A percentile compares a stretch with the other conserved stretches of the same genome.
Evolutionary conservation across 1,140 invertebrate species (phyloP).

Genomic region (Euwallacea fornicatus): DNA sequence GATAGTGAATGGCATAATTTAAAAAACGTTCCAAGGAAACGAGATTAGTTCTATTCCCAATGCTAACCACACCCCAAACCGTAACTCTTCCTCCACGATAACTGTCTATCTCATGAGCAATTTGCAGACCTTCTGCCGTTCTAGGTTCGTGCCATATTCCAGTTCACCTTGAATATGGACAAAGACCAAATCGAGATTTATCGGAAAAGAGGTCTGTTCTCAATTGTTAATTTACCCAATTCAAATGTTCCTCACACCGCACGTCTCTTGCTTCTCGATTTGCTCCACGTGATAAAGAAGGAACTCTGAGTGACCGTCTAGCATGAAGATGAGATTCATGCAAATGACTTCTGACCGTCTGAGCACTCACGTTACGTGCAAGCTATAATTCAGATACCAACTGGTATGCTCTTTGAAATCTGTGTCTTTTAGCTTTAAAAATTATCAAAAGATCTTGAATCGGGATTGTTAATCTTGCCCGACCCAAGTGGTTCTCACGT

Average conservation of each 20-base stretch:
- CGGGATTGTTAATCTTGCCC: not conserved
- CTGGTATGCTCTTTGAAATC: not conserved
- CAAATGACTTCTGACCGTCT: not conserved
- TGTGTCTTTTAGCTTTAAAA: not conserved
- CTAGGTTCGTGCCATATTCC: not conserved
- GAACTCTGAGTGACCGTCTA: not conserved
- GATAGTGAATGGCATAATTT: not conserved
- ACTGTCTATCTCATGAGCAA: too few relatives aligned
- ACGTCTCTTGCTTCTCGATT: not conserved
- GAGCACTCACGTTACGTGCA: not conserved
- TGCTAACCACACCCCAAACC: too few relatives aligned
- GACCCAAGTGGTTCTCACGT: not conserved
- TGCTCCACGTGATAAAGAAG: not conserved
- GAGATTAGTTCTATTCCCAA: not conserved
- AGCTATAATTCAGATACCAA: not conserved
- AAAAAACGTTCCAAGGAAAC: not conserved
- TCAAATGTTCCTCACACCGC: not conserved
- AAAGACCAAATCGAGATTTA: too few relatives aligned
- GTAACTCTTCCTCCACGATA: too few relatives aligned
- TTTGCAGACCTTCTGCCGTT: not conserved
- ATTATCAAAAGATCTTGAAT: not conserved
- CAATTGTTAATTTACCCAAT: not conserved
- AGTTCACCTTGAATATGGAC: not conserved
- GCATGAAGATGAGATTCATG: too few relatives aligned
- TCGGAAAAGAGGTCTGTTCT: too few relatives aligned